Evolutionary conservation across 1,140 invertebrate species (phyloP), one percentile per base, ranked within the genome.

Genomic region (Ganaspis sp.): DNA sequence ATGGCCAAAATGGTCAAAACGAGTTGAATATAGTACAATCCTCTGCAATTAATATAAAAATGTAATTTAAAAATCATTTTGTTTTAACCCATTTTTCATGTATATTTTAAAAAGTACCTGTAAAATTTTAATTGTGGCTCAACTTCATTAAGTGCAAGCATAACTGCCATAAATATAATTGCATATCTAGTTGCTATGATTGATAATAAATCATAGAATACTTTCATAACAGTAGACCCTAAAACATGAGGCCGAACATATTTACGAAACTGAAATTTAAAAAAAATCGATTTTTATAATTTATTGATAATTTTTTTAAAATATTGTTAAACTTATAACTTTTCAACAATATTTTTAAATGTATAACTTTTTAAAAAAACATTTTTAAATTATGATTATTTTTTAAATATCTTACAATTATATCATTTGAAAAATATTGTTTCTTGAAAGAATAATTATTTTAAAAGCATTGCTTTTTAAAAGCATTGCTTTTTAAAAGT

Each of bases 81-180:
- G 29, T 6, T 3, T 34, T 34, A 34, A 3, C 6, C 29, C 29
- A 69, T 38, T 37, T 42, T 5, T 17, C 0, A 21, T n/a, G n/a
- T n/a, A 53, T 26, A 34, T 53, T 53, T 12, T 53, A 34, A 29
- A 84, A 94, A 93, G 93, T 91, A 95, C 95, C 91, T 89, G 90
- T 94, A 95, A 79, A 96, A 86, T 78, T 88, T 87, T 73, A 96
- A 85, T 80, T 93, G 93, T 73, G 94, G 90, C 85, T 93, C 90
- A 75, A 98, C 94, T 86, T 98, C 96, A 0, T 15, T 17, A 77
- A 98, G 92, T n/a, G 98, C 93, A 90, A 99, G 98, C 79, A 96
- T 96, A 84, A 97, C 96, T 23, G 96, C 96, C 34, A 96, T 93
- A 86, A 98, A 99, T 29, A 95, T 94, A 92, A 98, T 94, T 70